A percentile compares a stretch with the other conserved stretches of the same genome.
phyloP scores from a whole-genome alignment of 1,140 invertebrate genomes.

The Lepidurus couesii region DNA sequence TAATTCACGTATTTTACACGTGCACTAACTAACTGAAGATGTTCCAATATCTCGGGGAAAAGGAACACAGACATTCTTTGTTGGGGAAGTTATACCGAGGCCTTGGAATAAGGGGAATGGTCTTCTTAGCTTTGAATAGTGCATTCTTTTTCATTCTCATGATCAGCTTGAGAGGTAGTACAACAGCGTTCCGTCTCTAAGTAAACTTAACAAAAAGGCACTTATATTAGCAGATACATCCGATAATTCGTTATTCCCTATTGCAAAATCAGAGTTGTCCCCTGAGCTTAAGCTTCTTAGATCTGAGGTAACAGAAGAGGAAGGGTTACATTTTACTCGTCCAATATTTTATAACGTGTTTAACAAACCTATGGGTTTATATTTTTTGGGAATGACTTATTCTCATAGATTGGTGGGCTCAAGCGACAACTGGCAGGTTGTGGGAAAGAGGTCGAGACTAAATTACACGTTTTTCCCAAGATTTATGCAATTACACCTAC shows the following conservation, averaged over 20 bases:
- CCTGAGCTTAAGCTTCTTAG: background rate
- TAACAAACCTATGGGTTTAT: background rate
- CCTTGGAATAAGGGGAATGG: background rate
- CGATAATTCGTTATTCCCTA: background rate
- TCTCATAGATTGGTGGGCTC: conserved; percentile 26
- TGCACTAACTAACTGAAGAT: background rate
- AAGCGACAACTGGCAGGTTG: conserved; percentile 16
- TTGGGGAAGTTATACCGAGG: conserved; percentile 12
- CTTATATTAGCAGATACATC: background rate
- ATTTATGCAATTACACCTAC: conserved; percentile 93
- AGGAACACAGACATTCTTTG: background rate
- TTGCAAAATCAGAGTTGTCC: background rate
- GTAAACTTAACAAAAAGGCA: background rate
- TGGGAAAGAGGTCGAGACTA: conserved; percentile 9
- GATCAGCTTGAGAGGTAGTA: background rate
- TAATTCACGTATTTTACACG: background rate
- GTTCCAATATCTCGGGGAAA: background rate
- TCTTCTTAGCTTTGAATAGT: background rate
- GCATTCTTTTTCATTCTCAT: background rate
- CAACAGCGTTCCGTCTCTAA: background rate
- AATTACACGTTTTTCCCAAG: conserved; percentile 40
- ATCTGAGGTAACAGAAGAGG: background rate
- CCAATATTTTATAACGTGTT: background rate
- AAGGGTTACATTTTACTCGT: background rate
- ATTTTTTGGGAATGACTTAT: background rate